Base-by-base conservation (phyloP, 1,140 invertebrate genomes). In the Nasonia giraulti region DNA sequence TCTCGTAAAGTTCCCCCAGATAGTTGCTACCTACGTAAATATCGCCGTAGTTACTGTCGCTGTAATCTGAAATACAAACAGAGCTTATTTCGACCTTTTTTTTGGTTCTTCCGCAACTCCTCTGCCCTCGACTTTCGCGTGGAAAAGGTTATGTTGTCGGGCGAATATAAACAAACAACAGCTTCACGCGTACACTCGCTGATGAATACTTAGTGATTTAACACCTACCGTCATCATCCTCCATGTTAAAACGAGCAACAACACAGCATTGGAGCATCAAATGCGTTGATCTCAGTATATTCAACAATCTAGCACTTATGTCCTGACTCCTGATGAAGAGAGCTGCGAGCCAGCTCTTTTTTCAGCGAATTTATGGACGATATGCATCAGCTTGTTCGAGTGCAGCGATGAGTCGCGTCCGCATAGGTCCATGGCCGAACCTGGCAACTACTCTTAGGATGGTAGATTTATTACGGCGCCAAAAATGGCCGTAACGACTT, bases 1-100 rank as follows among this genome's bases (percentile, higher is more conserved):
- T 33, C 0, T 37, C 14, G 50, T 82, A 55, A 17, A 82, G 50
- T 10, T 74, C 44, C 1, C 47, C 33, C 6, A 55, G 8, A n/a
- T 74, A 82, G 33, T n/a, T 23, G 20, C 62, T 62, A 3, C 37
- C 66, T 69, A 23, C 40, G 20, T 74, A 11, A 37, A 71, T 14
- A 27, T 47, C 31, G 27, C 12, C 14, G 12, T 33, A 62, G 17
- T 66, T 27, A 17, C 31, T 80, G 40, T 80, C 62, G 17, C 44
- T 50, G n/a, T 80, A 44, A 7, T 71, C 79, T 80, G 40, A 71
- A 80, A 80, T 0, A 31, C 5, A 71, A 55, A 62, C 20, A 62
- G 5, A n/a, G 6, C 6, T 62, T 62, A 62, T 62, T 62, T n/a
- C 3, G 17, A 62, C 12, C 11, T 12, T 10, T 55, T 55, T 17